phyloP scores from a whole-genome alignment of 2,113 vertebrate genomes.

The Gyps fulvus region DNA sequence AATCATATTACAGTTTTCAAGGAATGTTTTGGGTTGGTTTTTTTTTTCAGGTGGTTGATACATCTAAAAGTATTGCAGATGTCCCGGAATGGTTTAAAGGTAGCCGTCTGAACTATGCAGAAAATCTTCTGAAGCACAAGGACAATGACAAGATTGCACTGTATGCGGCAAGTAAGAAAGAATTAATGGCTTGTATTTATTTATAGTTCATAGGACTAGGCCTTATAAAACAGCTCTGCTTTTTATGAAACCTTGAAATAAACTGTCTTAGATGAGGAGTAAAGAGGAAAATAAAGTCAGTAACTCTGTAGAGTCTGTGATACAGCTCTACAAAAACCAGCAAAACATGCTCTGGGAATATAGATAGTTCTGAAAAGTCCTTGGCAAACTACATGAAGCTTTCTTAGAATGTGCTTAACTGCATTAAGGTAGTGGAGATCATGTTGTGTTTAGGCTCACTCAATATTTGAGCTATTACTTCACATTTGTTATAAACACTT shows the following conservation, averaged over 20 bases:
- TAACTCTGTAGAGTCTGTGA: neutral
- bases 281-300: neutral
- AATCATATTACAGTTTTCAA: accelerated
- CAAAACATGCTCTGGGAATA: neutral
- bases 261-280: neutral
- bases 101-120: slow-evolving; percentile 90
- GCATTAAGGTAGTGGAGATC: neutral
- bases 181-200: neutral
- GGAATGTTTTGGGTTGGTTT: neutral
- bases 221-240: neutral
- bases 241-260: neutral
- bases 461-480: neutral
- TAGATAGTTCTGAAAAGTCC: neutral
- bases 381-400: neutral
- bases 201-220: neutral
- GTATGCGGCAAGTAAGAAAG: slow-evolving; percentile 86
- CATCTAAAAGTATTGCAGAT: slow-evolving; percentile 84
- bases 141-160: slow-evolving; percentile 92
- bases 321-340: neutral
- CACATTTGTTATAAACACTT: neutral
- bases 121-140: slow-evolving; percentile 89
- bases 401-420: neutral
- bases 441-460: neutral
- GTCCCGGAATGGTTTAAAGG: slow-evolving; percentile 94
- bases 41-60: slow-evolving; percentile 84